phyloP scores from a whole-genome alignment of 2,888 invertebrate species.

The Cryptocephalus moraei region DNA sequence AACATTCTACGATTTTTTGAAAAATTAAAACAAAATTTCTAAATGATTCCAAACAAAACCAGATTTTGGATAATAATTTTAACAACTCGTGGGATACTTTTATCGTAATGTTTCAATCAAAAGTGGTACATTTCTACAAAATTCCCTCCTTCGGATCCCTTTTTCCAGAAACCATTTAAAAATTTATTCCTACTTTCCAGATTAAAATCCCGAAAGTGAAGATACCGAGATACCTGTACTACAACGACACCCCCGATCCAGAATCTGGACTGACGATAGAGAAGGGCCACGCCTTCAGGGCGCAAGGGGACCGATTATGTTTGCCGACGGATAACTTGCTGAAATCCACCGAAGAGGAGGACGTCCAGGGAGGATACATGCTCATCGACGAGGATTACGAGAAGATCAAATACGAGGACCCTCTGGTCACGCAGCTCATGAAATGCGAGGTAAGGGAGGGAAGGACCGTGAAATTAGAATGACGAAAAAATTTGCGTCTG shows the following conservation, averaged over 20 bases:
- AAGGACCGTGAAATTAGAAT: too few species aligned
- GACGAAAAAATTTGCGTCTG: too few species aligned
- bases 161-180: too few species aligned
- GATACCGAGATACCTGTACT: conserved; percentile 34
- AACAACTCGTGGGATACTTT: too few species aligned
- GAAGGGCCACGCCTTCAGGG: conserved; percentile 34
- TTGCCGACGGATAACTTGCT: conserved; percentile 26
- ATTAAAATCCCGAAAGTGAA: conserved; percentile 32
- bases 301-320: conserved; percentile 35
- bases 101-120: too few species aligned
- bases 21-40: too few species aligned
- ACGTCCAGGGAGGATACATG: conserved; percentile 44
- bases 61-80: too few species aligned
- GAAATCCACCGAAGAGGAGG: conserved; percentile 28
- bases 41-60: too few species aligned
- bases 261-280: conserved; percentile 39
- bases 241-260: conserved; percentile 35
- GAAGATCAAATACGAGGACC: conserved; percentile 51
- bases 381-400: conserved; percentile 50
- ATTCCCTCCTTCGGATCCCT: too few species aligned
- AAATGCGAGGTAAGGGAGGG: conserved; percentile 43
- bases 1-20: too few species aligned
- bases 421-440: conserved; percentile 48
- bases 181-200: conserved; percentile 17
- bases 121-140: too few species aligned